Percentiles rank a stretch among this genome's conserved stretches.
phyloP scores from a whole-genome alignment of 37 sponge, comb jelly and placozoan genomes.

The Spongilla lacustris region DNA sequence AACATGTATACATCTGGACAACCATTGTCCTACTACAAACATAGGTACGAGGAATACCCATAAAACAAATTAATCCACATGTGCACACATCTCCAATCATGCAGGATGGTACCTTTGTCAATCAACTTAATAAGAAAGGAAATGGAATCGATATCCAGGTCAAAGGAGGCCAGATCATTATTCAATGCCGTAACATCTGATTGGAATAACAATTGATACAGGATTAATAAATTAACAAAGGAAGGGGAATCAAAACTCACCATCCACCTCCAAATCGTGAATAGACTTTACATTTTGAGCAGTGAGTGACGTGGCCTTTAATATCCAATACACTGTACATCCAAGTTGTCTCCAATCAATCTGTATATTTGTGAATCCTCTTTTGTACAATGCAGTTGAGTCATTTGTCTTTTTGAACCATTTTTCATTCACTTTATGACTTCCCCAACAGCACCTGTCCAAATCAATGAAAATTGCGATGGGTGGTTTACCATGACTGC shows the following conservation, averaged over 20 bases:
- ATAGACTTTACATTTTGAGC: neutral
- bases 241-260: neutral
- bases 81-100: neutral
- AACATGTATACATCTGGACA: neutral
- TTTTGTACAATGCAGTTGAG: neutral
- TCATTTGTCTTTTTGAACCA: neutral
- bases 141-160: neutral
- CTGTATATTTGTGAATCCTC: neutral
- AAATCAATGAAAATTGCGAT: neutral
- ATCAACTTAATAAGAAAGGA: neutral
- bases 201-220: neutral
- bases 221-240: neutral
- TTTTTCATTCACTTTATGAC: neutral
- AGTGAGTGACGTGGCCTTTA: neutral
- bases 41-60: slow-evolving; percentile 26
- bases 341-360: neutral
- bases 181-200: neutral
- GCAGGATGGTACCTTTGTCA: neutral
- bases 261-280: neutral
- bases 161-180: neutral
- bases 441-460: neutral
- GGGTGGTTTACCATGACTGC: neutral
- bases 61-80: no score
- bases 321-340: neutral
- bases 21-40: slow-evolving; percentile 37